Base-by-base conservation (phyloP, 2,888 invertebrate genomes). In the Clusia tigrina region DNA sequence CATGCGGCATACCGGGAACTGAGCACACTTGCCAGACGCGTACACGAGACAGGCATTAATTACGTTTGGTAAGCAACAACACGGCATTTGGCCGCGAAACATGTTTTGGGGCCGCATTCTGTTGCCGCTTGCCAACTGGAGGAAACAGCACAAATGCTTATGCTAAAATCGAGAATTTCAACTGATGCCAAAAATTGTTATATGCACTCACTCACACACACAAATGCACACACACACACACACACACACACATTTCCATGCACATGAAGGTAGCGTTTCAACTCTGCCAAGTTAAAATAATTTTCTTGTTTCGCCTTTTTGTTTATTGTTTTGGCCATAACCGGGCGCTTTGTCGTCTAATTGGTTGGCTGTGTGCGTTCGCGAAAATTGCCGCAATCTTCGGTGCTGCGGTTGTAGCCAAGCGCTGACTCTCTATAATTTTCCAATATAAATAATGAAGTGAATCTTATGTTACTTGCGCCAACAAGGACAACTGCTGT, bases 381-480 rank as follows among this genome's bases (percentile, higher is more conserved):
- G 3, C n/a, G n/a, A 17, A 42, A 42, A 42, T n/a, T 32, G 32
- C 32, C 6, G 32, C 32, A 12, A 6, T 32, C 6, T 12, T 32
- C 25, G 22, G 2, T 12, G 24, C n/a, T 53, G 22, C 15, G 23
- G 10, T 23, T 3, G 15, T 10, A 24, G 17, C 12, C 15, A n/a
- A 37, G 26, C 17, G 51, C 15, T 23, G 38, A 12, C 42, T 63
- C 65, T 63, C 65, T 67, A 67, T 67, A 67, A 67, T 67, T 67
- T 67, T 65, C 60, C 67, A 65, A 65, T 67, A 65, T 64, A 67
- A 67, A 67, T 67, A 67, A 67, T 67, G 67, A 67, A 67, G 65
- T 65, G 58, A 17, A 59, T 26, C 58, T 58, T 46, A 58, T 55
- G 61, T 61, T 58, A 54, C 12, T 23, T 12, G 51, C 51, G 52